phyloP scores from a whole-genome alignment of 1,140 invertebrate genomes.

The Drosophila nikananu region DNA sequence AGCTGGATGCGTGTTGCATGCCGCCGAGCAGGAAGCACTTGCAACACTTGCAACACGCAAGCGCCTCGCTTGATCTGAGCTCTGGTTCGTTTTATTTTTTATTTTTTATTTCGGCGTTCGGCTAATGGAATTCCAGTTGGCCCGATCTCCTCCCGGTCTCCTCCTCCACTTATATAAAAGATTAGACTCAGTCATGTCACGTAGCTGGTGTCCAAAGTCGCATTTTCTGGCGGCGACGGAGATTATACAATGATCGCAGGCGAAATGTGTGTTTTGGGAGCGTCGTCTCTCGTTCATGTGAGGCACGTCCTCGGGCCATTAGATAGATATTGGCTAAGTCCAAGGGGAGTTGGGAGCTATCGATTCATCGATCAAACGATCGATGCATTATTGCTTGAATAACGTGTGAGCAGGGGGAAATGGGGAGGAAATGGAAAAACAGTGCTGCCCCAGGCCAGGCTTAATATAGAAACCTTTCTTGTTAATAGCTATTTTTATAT shows the following conservation, averaged over 20 bases:
- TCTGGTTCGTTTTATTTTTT: slow-evolving; percentile 24
- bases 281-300: slow-evolving; percentile 41
- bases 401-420: neutral
- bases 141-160: neutral
- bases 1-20: slow-evolving; percentile 74
- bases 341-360: slow-evolving; percentile 6
- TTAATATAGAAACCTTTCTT: too few relatives aligned
- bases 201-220: slow-evolving; percentile 40
- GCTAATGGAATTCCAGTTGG: slow-evolving; percentile 47
- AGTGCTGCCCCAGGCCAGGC: neutral
- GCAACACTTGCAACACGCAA: slow-evolving; percentile 74
- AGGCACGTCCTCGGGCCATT: slow-evolving; percentile 40
- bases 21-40: slow-evolving; percentile 75
- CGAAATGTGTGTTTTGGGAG: slow-evolving; percentile 53
- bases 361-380: neutral
- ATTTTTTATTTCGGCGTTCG: slow-evolving; percentile 28
- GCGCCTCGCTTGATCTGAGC: slow-evolving; percentile 61
- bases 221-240: slow-evolving; percentile 7
- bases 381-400: neutral
- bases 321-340: slow-evolving; percentile 19
- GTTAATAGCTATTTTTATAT: too few relatives aligned
- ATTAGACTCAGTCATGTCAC: slow-evolving; percentile 57
- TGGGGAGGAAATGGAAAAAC: neutral
- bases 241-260: slow-evolving; percentile 53
- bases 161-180: slow-evolving; percentile 44